Evolutionary conservation across 64 coral and sea anemone species (phyloP).

Genomic region (Platygyra sinensis): DNA sequence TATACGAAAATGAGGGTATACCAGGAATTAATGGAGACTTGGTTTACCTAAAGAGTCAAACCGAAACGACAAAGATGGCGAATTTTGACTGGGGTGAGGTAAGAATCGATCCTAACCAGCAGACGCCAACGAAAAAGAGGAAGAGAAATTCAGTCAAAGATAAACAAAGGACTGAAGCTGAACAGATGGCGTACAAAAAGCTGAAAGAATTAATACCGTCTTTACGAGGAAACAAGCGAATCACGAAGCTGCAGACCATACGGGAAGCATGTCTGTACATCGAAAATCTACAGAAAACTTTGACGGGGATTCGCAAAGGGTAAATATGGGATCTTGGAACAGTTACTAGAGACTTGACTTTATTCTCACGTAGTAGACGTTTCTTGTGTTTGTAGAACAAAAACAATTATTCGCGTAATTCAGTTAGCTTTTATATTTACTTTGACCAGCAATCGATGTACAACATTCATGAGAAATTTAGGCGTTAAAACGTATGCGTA

Average conservation of each 20-base stretch:
- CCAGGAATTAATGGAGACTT: conserved; percentile 18
- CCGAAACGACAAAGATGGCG: not conserved
- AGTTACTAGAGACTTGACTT: not conserved
- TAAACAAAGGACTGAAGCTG: conserved; percentile 76
- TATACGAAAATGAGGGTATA: conserved; percentile 24
- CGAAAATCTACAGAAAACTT: conserved; percentile 57
- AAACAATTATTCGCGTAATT: too few relatives aligned
- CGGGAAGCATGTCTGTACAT: conserved; percentile 76
- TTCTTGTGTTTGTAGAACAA: too few relatives aligned
- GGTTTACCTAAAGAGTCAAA: not conserved
- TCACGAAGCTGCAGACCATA: conserved; percentile 83
- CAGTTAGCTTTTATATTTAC: too few relatives aligned
- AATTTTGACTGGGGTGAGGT: not conserved
- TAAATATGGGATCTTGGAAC: not conserved
- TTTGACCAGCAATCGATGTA: too few relatives aligned
- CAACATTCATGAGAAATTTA: too few relatives aligned
- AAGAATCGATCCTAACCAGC: not conserved
- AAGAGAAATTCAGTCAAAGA: conserved; percentile 75
- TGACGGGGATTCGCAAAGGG: conserved; percentile 25
- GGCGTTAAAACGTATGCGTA: too few relatives aligned
- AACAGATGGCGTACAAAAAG: conserved; percentile 85
- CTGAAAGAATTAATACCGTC: conserved; percentile 73
- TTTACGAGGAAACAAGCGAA: conserved; percentile 52
- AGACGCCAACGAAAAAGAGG: conserved; percentile 25
- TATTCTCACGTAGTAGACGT: not conserved